Percentiles rank a stretch among this genome's conserved stretches.
Conservation (phyloP, 2,888 invertebrate genomes). For the Troides aeacus region DNA sequence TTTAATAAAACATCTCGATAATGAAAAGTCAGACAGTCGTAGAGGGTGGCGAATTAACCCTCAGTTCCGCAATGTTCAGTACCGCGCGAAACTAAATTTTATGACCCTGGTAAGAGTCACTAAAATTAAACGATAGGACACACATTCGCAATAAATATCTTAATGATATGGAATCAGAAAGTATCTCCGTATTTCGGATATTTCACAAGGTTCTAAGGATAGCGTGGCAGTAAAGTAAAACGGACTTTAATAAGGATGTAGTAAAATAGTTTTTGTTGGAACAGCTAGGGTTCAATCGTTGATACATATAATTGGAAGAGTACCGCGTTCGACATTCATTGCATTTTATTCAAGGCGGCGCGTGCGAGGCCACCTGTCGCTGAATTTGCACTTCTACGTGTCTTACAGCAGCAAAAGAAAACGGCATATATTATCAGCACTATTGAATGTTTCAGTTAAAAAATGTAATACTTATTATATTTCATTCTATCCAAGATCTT, state of each 20-base stretch:
- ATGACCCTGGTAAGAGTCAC: conserved; percentile 49
- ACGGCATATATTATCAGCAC: background rate
- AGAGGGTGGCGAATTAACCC: conserved; percentile 75
- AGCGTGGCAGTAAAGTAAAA: conserved; percentile 39
- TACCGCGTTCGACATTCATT: conserved; percentile 76
- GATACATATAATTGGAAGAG: conserved; percentile 38
- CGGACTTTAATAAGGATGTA: conserved; percentile 44
- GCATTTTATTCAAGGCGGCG: conserved; percentile 73
- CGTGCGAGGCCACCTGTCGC: conserved; percentile 77
- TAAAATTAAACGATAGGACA: conserved; percentile 58
- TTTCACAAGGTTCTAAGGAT: conserved; percentile 52
- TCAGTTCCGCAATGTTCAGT: conserved; percentile 42
- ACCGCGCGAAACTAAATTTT: conserved; percentile 57
- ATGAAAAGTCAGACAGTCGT: conserved; percentile 79
- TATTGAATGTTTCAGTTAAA: too few relatives aligned
- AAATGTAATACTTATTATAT: too few relatives aligned
- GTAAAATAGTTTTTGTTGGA: conserved; percentile 41
- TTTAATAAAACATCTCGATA: conserved; percentile 81
- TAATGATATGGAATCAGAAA: conserved; percentile 79
- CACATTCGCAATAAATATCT: conserved; percentile 73
- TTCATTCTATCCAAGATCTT: too few relatives aligned
- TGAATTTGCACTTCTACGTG: conserved; percentile 62
- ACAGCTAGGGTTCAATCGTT: conserved; percentile 28
- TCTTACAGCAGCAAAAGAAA: conserved; percentile 11
- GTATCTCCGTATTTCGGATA: conserved; percentile 56